phyloP scores from a whole-genome alignment of 2,888 invertebrate genomes.

The Spisula subtruncata region DNA sequence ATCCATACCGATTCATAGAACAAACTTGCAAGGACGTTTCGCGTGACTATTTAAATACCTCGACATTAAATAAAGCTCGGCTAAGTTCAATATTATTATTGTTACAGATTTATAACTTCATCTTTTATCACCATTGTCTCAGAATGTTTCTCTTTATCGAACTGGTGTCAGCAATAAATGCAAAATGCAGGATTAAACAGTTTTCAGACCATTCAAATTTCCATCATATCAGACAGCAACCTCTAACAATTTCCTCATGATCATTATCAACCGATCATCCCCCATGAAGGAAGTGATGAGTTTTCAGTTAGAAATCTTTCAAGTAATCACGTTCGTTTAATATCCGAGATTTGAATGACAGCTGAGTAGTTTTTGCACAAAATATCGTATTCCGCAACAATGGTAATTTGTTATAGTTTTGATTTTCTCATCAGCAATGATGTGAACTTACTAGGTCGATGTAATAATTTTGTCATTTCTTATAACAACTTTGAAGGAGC shows the following conservation, averaged over 20 bases:
- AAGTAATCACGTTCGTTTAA: not conserved
- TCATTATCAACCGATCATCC: not conserved
- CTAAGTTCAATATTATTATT: no score
- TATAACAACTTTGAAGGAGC: not conserved
- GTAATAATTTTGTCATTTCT: slow-evolving; percentile 1
- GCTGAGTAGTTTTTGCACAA: not conserved
- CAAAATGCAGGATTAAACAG: not conserved
- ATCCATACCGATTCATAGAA: no score
- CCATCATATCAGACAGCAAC: not conserved
- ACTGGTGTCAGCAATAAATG: no score
- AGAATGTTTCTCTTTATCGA: no score
- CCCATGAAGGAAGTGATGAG: not conserved
- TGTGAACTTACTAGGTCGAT: not conserved
- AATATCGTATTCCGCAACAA: slow-evolving; percentile 7
- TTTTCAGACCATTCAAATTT: not conserved
- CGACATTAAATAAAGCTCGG: no score
- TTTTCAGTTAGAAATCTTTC: not conserved
- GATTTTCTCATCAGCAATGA: not conserved
- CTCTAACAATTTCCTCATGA: not conserved
- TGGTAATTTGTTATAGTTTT: not conserved
- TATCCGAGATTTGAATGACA: not conserved
- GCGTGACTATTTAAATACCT: no score
- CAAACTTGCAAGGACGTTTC: no score
- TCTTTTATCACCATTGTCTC: no score
- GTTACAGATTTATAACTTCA: no score